These are phyloP conservation scores for Thymelicus lineola DNA, from an alignment of 2,888 invertebrate genomes.

Conservation along the genomic window DNA sequence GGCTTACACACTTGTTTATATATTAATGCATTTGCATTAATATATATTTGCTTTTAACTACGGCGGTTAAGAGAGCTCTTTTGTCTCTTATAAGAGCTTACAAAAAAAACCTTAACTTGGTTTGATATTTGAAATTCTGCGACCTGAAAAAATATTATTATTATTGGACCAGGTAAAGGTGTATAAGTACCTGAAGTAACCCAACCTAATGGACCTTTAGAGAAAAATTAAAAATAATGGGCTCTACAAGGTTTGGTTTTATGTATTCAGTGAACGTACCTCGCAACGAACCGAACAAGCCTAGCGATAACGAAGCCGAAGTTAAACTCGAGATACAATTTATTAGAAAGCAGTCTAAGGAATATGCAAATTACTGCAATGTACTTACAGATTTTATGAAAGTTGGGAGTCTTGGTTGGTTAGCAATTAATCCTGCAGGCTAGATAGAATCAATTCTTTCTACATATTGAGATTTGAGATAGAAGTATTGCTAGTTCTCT, in stretches of 20 bases:
- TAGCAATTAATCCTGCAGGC: not conserved
- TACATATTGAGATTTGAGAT: too few relatives aligned
- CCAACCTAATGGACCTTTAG: constrained; percentile 15
- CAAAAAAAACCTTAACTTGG: too few relatives aligned
- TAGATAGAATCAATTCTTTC: not conserved
- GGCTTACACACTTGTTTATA: too few relatives aligned
- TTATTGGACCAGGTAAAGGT: too few relatives aligned
- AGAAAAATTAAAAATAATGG: constrained; percentile 29
- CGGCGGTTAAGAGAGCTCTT: too few relatives aligned
- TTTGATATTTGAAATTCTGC: too few relatives aligned
- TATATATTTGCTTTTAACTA: too few relatives aligned
- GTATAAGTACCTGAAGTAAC: too few relatives aligned
- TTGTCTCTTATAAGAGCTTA: too few relatives aligned
- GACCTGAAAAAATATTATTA: too few relatives aligned
- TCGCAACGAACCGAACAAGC: constrained; percentile 17
- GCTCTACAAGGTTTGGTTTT: constrained; percentile 19
- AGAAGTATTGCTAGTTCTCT: too few relatives aligned
- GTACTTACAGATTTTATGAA: constrained; percentile 6
- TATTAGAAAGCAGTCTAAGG: constrained; percentile 20
- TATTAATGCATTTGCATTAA: too few relatives aligned
- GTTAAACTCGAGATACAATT: constrained; percentile 32
- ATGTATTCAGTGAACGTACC: constrained; percentile 30
- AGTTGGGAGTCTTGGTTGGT: not conserved
- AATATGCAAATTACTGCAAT: constrained; percentile 12
- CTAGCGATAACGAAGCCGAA: constrained; percentile 35